Conservation (phyloP, 2,113 vertebrate genomes). For the Otolemur garnettii region DNA sequence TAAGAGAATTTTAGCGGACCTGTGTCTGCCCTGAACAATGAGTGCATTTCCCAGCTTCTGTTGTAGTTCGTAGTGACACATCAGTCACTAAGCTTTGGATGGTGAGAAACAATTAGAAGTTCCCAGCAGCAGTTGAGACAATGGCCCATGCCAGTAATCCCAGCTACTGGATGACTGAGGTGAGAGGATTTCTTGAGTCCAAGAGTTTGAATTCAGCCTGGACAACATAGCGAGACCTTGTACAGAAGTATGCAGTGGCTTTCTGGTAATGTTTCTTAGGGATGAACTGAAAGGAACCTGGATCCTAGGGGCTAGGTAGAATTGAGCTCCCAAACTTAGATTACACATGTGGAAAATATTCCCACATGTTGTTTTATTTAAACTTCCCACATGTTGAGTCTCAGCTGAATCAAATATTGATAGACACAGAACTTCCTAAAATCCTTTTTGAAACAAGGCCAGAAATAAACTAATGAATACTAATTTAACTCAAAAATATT, state of each 20-base stretch:
- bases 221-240: too few species aligned
- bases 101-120: not conserved
- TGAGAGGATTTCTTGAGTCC: too few species aligned
- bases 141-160: too few species aligned
- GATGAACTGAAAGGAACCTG: not conserved
- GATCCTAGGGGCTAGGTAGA: not conserved
- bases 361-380: not conserved
- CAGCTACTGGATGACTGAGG: too few species aligned
- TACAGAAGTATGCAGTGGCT: not conserved
- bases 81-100: not conserved
- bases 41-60: not conserved
- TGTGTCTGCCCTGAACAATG: fast-evolving
- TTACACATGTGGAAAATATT: not conserved
- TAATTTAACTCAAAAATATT: constrained; percentile 56
- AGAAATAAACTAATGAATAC: constrained; percentile 49
- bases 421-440: constrained; percentile 57
- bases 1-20: not conserved
- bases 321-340: not conserved
- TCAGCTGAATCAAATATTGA: constrained; percentile 35
- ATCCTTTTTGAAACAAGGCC: constrained; percentile 54
- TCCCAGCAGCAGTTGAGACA: not conserved
- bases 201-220: too few species aligned
- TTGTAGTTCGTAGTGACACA: not conserved
- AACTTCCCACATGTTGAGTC: not conserved
- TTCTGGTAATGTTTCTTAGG: constrained; percentile 2